Conservation (phyloP, 2,797 vertebrate genomes). For the Spheniscus humboldti region DNA sequence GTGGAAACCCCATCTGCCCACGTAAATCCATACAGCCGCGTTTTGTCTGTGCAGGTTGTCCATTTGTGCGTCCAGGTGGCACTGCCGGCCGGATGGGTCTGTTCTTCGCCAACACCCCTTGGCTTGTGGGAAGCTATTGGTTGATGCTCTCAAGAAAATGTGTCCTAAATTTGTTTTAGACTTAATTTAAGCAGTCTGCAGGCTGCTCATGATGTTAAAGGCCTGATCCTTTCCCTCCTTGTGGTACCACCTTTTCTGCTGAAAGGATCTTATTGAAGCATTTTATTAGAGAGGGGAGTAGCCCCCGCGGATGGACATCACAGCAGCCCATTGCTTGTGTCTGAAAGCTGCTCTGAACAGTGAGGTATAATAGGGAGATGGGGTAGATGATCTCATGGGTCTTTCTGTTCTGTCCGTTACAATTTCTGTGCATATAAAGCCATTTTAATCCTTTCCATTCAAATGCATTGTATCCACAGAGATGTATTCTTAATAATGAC, state of each 20-base stretch:
- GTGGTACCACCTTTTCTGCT: not conserved
- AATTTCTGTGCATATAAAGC: not conserved
- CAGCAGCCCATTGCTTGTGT: not conserved
- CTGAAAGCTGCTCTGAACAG: not conserved
- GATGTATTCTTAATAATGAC: not conserved
- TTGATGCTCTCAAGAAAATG: not conserved
- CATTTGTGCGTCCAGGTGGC: too few relatives aligned
- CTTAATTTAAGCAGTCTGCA: not conserved
- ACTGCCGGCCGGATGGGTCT: fast-evolving
- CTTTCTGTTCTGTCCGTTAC: not conserved
- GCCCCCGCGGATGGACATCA: fast-evolving
- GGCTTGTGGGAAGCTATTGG: not conserved
- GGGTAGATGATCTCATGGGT: not conserved
- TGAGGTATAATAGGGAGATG: not conserved
- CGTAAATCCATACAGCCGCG: fast-evolving
- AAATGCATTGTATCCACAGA: not conserved
- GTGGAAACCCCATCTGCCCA: not conserved
- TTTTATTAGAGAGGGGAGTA: not conserved
- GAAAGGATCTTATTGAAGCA: not conserved
- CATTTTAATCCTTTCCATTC: not conserved
- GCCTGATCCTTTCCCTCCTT: not conserved
- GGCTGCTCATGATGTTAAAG: not conserved
- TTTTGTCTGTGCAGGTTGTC: not conserved
- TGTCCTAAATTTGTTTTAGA: not conserved
- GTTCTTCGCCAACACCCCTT: not conserved